Conservation (phyloP, 2,888 invertebrate genomes). For the Caenorhabditis zanzibari region DNA sequence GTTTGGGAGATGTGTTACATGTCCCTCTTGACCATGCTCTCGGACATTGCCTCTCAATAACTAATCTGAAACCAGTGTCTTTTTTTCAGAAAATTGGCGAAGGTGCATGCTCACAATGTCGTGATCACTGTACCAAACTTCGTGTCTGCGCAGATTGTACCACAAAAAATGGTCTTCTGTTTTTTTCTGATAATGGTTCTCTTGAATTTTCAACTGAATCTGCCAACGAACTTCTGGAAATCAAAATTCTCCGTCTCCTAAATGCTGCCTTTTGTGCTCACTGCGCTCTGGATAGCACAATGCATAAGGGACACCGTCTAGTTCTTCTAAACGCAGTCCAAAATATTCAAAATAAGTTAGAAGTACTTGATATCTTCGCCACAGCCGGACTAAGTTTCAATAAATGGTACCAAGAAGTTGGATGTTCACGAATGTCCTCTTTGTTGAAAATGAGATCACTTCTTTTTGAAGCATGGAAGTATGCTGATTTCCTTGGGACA, state of each 20-base stretch:
- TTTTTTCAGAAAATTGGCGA: background rate
- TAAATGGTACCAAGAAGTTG: too few species aligned
- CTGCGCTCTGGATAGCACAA: background rate
- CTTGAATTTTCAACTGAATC: background rate
- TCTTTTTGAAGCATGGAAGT: too few species aligned
- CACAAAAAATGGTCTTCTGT: background rate
- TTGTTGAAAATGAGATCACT: too few species aligned
- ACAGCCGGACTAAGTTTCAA: background rate
- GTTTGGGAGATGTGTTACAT: too few species aligned
- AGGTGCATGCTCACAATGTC: conserved; percentile 1
- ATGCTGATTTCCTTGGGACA: too few species aligned
- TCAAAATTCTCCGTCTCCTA: background rate
- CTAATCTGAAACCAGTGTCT: too few species aligned
- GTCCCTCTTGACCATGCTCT: too few species aligned
- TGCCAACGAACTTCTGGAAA: background rate
- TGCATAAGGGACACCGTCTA: background rate
- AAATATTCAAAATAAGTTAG: background rate
- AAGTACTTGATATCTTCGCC: background rate
- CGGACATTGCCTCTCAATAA: too few species aligned
- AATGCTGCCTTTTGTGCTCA: background rate
- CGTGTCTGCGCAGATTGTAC: conserved; percentile 1
- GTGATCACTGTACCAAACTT: background rate
- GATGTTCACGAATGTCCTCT: too few species aligned
- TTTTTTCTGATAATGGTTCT: background rate
- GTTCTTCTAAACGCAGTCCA: background rate